These are phyloP conservation scores for Syngnathus rostellatus DNA, from an alignment of 2,797 vertebrate species.

Conservation along the genomic window DNA sequence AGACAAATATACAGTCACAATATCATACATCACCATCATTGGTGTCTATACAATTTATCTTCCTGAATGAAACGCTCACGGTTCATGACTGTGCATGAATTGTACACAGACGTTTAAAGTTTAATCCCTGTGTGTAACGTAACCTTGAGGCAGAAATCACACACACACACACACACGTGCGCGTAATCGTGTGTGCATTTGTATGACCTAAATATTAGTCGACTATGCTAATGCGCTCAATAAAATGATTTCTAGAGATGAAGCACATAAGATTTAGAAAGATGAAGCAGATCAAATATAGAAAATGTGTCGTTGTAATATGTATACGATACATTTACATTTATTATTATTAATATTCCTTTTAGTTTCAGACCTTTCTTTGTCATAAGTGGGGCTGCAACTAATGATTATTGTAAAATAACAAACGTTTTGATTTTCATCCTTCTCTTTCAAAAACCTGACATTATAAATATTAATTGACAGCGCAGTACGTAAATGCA, in stretches of 20 bases:
- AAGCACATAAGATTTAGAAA: constrained; percentile 19
- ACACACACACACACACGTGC: constrained; percentile 1
- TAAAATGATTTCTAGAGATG: constrained; percentile 46
- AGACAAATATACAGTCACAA: neutral
- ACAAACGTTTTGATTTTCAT: no score
- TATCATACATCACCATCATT: neutral
- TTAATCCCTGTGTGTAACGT: neutral
- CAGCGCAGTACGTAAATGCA: no score
- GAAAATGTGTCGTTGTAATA: neutral
- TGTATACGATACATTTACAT: neutral
- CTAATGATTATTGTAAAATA: no score
- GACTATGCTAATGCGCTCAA: constrained; percentile 42
- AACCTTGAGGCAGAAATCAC: constrained; percentile 12
- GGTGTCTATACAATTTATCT: neutral
- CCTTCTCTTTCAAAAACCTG: no score
- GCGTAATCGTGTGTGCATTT: constrained; percentile 5
- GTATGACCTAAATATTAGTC: constrained; percentile 47
- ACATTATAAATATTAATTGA: no score
- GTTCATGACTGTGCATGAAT: neutral
- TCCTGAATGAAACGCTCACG: neutral
- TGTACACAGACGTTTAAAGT: neutral
- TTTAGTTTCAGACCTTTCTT: neutral
- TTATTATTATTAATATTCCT: neutral
- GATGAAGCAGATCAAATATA: neutral
- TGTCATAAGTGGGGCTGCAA: no score